Evolutionary conservation across 1,140 invertebrate genomes (phyloP), one percentile per base, ranked within the genome.

Genomic region (Linepithema humile): DNA sequence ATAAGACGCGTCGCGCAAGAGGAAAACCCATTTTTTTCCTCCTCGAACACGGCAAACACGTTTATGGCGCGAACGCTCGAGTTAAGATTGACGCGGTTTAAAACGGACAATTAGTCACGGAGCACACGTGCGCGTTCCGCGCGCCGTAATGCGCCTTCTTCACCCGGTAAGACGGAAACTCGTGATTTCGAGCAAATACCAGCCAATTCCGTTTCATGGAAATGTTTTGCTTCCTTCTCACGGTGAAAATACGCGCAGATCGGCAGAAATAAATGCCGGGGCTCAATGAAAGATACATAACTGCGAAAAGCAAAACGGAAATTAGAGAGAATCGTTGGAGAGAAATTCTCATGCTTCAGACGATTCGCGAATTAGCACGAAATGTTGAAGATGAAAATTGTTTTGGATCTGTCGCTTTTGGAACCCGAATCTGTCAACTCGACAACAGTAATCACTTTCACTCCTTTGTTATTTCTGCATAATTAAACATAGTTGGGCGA

Each of bases 201-300:
- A 45, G 32, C 9, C 23, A 69, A 57, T 80, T 69, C n/a, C 64
- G 26, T 20, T 77, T 50, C 32, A 6, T 48, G 50, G 12, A 43
- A 32, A 59, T 70, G 75, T 55, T 80, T 69, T 80, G 64, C 75
- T 70, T 80, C 48, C 64, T 70, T 15, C 26, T 20, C 23, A n/a
- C 57, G 43, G 0, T 4, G 15, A 3, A 53, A 40, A 35, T 38
- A 45, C 26, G 35, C 17, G 59, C 32, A 12, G 23, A 17, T 6
- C 15, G 23, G 5, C 59, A 40, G 64, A 80, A 80, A 80, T 80
- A 69, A 57, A 43, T 20, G n/a, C 4, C 1, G 43, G 10, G 26
- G 10, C 12, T 3, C 6, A 59, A 77, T 64, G 43, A 77, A 7
- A 48, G 32, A 50, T 7, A 15, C 32, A 10, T 2, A 10, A 20